Conservation (phyloP, 2,113 vertebrate genomes). For the Pomatorhinus ruficollis region DNA sequence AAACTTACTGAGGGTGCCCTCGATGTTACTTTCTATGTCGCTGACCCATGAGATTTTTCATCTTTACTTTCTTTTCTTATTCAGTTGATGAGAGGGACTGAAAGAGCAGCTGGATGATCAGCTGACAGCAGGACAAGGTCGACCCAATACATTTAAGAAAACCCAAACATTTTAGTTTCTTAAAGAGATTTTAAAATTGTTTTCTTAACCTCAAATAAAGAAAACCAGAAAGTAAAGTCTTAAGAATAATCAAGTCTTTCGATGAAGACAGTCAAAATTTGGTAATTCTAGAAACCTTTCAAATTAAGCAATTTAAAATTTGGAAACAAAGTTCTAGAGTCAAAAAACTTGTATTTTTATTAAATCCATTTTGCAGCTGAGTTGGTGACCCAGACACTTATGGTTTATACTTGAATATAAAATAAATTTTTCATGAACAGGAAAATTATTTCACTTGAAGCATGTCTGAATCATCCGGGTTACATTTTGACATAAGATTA, state of each 20-base stretch:
- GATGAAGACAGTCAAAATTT: background rate
- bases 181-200: background rate
- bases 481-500: background rate
- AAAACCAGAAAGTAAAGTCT: background rate
- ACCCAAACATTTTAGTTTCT: background rate
- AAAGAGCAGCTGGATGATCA: background rate
- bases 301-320: background rate
- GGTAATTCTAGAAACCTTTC: background rate
- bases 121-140: background rate
- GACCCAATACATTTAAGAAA: background rate
- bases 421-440: background rate
- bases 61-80: background rate
- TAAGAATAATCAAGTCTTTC: background rate
- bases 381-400: background rate
- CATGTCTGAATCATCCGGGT: background rate
- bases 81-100: background rate
- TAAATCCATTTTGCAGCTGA: background rate
- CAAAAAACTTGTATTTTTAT: background rate
- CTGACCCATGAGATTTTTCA: background rate
- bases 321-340: background rate
- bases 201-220: background rate
- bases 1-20: background rate
- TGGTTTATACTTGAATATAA: background rate
- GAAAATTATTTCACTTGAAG: background rate
- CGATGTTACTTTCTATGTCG: rapidly evolving